These are phyloP conservation scores for Chromis chromis DNA, from an alignment of 2,797 vertebrate species.

Conservation along the genomic window DNA sequence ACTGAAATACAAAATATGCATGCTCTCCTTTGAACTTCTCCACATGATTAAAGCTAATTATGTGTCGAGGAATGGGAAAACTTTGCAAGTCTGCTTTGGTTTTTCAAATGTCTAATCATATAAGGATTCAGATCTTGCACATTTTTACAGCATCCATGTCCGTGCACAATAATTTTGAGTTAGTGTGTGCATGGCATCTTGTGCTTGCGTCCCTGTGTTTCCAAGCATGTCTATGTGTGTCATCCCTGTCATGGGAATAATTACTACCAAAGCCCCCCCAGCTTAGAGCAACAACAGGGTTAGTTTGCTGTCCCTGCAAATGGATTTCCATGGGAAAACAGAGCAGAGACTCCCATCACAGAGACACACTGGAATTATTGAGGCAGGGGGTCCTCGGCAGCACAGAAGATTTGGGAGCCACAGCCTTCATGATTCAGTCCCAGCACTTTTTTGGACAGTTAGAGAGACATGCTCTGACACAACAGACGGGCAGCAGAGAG, in stretches of 20 bases:
- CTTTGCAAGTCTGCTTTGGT: not conserved
- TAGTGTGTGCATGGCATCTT: not conserved
- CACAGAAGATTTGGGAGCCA: constrained; percentile 44
- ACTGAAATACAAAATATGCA: too few relatives aligned
- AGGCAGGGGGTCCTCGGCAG: constrained; percentile 51
- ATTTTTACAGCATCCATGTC: too few relatives aligned
- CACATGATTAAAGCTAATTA: too few relatives aligned
- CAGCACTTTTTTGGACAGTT: constrained; percentile 43
- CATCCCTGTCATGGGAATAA: constrained; percentile 60
- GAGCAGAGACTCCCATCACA: constrained; percentile 34
- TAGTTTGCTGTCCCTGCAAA: constrained; percentile 65
- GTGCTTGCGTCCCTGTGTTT: constrained; percentile 37
- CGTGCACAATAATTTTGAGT: not conserved
- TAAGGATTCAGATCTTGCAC: too few relatives aligned
- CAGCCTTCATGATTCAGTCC: constrained; percentile 57
- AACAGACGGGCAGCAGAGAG: constrained; percentile 66
- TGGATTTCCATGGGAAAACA: constrained; percentile 62
- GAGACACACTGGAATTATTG: constrained; percentile 51
- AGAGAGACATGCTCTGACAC: constrained; percentile 66
- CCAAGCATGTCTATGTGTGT: constrained; percentile 46
- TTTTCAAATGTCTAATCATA: too few relatives aligned
- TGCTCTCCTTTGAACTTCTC: too few relatives aligned
- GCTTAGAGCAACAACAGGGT: constrained; percentile 51
- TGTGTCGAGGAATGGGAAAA: not conserved
- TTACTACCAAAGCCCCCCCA: constrained; percentile 43